phyloP scores from a whole-genome alignment of 53 echinoderm and acorn worm species.

The Mesocentrotus franciscanus region DNA sequence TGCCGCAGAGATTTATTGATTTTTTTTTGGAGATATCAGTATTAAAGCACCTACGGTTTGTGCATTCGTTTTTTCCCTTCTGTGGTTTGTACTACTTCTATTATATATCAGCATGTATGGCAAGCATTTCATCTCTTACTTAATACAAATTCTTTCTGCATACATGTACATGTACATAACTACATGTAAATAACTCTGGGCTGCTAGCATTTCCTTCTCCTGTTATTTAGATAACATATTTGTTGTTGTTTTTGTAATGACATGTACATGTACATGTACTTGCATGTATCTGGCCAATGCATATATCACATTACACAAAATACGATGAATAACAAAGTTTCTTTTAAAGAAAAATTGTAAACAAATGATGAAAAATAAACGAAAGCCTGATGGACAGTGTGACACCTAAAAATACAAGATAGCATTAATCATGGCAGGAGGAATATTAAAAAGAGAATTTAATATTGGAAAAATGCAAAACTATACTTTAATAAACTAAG shows the following conservation, averaged over 20 bases:
- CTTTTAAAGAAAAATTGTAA: background rate
- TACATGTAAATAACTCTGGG: background rate
- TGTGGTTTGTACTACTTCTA: background rate
- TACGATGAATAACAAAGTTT: background rate
- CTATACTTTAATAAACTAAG: no score
- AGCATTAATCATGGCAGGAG: no score
- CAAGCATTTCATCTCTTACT: no score
- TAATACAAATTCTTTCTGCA: background rate
- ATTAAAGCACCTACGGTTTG: background rate
- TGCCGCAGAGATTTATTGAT: slow-evolving; percentile 41
- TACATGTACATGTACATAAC: background rate
- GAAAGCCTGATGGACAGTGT: no score
- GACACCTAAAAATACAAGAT: no score
- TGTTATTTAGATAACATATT: background rate
- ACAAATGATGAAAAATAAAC: no score
- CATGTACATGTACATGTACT: background rate
- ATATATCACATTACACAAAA: background rate
- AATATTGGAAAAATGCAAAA: no score
- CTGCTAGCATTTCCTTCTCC: background rate
- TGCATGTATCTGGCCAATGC: background rate
- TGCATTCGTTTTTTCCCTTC: background rate
- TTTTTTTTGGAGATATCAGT: background rate
- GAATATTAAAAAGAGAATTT: no score
- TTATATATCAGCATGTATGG: no score
- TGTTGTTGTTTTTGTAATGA: no score